Evolutionary conservation across 2,113 vertebrate genomes (phyloP).

Genomic region (Murina feae): DNA sequence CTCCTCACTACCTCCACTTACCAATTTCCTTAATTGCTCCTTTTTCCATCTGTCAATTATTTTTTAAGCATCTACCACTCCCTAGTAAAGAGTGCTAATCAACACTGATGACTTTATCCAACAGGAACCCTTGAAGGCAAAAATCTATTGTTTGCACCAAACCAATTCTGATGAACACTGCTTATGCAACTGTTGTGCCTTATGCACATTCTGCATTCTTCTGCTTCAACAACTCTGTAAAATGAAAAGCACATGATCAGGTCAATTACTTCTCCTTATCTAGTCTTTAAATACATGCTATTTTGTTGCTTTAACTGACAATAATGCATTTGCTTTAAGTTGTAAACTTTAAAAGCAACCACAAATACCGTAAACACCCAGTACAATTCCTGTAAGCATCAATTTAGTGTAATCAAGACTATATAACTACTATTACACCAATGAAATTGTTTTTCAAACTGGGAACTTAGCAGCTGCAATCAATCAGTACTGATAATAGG

Average conservation of each 20-base stretch:
- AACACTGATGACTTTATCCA: conserved; percentile 43
- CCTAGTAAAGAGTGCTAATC: conserved; percentile 59
- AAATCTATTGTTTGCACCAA: conserved; percentile 56
- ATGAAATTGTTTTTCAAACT: neutral
- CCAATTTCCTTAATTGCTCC: conserved; percentile 30
- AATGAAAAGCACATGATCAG: conserved; percentile 56
- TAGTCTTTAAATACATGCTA: neutral
- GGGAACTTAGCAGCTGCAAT: neutral
- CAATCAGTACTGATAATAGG: neutral
- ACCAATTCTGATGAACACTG: conserved; percentile 59
- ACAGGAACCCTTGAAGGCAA: conserved; percentile 43
- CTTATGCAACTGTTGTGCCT: conserved; percentile 58
- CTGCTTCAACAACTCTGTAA: conserved; percentile 72
- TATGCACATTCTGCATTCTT: conserved; percentile 60
- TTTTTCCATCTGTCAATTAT: conserved; percentile 35
- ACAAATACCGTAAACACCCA: neutral
- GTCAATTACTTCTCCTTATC: neutral
- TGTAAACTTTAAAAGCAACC: neutral
- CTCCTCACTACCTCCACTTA: conserved; percentile 49
- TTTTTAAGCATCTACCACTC: conserved; percentile 29
- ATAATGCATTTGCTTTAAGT: neutral
- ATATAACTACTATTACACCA: neutral
- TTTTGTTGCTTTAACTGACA: neutral
- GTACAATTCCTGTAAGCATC: neutral
- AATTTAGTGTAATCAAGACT: neutral